Evolutionary conservation across 2,888 invertebrate species (phyloP).

Genomic region (Apodemia zela): DNA sequence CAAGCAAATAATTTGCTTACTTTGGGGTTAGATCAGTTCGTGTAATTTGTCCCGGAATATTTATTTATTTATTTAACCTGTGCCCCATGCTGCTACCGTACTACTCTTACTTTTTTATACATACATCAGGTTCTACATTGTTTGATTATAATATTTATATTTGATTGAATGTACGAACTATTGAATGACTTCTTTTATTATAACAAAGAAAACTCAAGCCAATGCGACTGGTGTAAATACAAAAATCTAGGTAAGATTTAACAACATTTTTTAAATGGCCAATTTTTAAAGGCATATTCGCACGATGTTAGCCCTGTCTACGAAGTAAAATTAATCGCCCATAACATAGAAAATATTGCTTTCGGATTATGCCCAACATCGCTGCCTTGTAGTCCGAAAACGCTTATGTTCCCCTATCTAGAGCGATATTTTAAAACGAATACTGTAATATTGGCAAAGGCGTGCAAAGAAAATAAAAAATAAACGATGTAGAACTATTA

Average conservation of each 20-base stretch:
- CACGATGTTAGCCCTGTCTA: slow-evolving; percentile 34
- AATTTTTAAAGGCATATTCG: slow-evolving; percentile 31
- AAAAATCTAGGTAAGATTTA: neutral
- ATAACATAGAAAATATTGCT: slow-evolving; percentile 40
- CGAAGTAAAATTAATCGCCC: slow-evolving; percentile 40
- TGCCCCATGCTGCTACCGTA: too few species aligned
- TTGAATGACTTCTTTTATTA: neutral
- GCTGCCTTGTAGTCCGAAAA: slow-evolving; percentile 30
- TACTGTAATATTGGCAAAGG: slow-evolving; percentile 13
- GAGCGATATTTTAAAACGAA: slow-evolving; percentile 13
- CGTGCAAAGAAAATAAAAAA: slow-evolving; percentile 7
- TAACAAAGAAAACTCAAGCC: neutral
- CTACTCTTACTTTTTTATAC: too few species aligned
- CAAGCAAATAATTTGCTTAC: too few species aligned
- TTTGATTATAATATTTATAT: neutral
- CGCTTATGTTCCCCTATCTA: slow-evolving; percentile 15
- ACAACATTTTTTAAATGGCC: slow-evolving; percentile 20
- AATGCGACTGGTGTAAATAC: neutral
- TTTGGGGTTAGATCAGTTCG: too few species aligned
- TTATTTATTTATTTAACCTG: too few species aligned
- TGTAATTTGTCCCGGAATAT: too few species aligned
- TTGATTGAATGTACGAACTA: neutral
- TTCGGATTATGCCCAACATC: slow-evolving; percentile 33
- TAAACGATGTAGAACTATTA: neutral
- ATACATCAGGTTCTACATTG: too few species aligned